Percentiles rank a stretch among this genome's conserved stretches.
Conservation (phyloP, 2,113 vertebrate genomes). For the Ochotona curzoniae region DNA sequence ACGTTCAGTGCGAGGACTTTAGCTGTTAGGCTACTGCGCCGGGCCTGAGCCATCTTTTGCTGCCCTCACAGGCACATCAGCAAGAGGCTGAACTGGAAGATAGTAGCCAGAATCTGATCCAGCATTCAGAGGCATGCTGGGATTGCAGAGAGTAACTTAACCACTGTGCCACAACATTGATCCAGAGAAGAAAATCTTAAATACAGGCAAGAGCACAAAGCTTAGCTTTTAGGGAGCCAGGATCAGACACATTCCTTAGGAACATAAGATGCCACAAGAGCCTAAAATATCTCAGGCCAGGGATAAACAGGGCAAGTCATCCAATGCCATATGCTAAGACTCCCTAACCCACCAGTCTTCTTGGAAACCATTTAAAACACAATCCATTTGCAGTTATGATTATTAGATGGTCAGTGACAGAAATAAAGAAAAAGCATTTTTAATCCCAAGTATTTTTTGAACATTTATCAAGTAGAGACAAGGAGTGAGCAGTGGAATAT, state of each 20-base stretch:
- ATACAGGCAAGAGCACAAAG: slow-evolving; percentile 5
- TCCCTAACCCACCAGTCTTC: neutral
- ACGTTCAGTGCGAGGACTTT: too few relatives aligned
- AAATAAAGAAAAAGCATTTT: slow-evolving; percentile 37
- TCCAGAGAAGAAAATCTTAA: neutral
- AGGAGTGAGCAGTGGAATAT: neutral
- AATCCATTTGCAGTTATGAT: slow-evolving; percentile 12
- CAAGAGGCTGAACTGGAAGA: too few relatives aligned
- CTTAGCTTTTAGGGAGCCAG: neutral
- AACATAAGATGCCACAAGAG: neutral
- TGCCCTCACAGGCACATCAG: too few relatives aligned
- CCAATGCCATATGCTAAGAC: neutral
- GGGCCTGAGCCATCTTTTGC: too few relatives aligned
- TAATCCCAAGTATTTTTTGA: slow-evolving; percentile 44
- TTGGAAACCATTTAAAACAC: slow-evolving; percentile 20
- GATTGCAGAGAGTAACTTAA: too few relatives aligned
- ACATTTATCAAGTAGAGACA: neutral
- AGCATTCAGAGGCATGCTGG: too few relatives aligned
- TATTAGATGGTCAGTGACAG: neutral
- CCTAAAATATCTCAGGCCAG: neutral
- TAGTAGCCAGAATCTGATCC: too few relatives aligned
- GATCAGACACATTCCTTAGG: neutral
- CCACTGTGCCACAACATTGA: too few relatives aligned
- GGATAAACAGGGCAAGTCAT: neutral
- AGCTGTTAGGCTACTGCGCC: too few relatives aligned